These are phyloP conservation scores for Uropetala carovei DNA, from an alignment of 2,888 invertebrate species.

Conservation along the genomic window DNA sequence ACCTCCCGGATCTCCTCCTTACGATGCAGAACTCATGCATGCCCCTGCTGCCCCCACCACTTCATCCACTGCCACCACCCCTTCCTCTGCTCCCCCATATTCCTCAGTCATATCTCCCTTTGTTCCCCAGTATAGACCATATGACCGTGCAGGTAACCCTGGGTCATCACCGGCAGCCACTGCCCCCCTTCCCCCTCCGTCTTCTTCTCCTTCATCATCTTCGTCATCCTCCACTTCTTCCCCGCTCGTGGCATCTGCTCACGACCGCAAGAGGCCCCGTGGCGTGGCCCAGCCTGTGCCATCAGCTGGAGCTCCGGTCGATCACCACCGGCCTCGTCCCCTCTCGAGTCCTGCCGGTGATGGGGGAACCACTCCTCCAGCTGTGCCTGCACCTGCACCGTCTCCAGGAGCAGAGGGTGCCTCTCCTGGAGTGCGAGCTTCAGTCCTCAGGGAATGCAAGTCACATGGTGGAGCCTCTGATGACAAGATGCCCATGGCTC, in stretches of 20 bases:
- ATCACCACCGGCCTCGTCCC: slow-evolving; percentile 70
- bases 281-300: slow-evolving; percentile 74
- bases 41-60: slow-evolving; percentile 52
- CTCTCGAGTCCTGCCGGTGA: slow-evolving; percentile 71
- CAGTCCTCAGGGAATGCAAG: slow-evolving; percentile 65
- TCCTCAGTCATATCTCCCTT: slow-evolving; percentile 50
- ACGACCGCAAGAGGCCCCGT: slow-evolving; percentile 72
- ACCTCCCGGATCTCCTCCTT: slow-evolving; percentile 47
- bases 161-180: slow-evolving; percentile 68
- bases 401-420: slow-evolving; percentile 53
- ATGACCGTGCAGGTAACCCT: slow-evolving; percentile 51
- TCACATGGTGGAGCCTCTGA: slow-evolving; percentile 48
- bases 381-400: slow-evolving; percentile 59
- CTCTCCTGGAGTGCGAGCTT: slow-evolving; percentile 63
- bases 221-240: slow-evolving; percentile 76
- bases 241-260: slow-evolving; percentile 75
- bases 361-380: slow-evolving; percentile 73
- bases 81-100: slow-evolving; percentile 32
- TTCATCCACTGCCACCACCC: slow-evolving; percentile 36
- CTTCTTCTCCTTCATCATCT: slow-evolving; percentile 74
- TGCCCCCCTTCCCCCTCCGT: slow-evolving; percentile 70
- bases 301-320: slow-evolving; percentile 73
- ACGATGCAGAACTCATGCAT: slow-evolving; percentile 56
- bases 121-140: slow-evolving; percentile 45
- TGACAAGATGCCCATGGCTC: slow-evolving; percentile 60